Base-by-base conservation (phyloP, 2,888 invertebrate genomes). In the Heteromurus nitidus region DNA sequence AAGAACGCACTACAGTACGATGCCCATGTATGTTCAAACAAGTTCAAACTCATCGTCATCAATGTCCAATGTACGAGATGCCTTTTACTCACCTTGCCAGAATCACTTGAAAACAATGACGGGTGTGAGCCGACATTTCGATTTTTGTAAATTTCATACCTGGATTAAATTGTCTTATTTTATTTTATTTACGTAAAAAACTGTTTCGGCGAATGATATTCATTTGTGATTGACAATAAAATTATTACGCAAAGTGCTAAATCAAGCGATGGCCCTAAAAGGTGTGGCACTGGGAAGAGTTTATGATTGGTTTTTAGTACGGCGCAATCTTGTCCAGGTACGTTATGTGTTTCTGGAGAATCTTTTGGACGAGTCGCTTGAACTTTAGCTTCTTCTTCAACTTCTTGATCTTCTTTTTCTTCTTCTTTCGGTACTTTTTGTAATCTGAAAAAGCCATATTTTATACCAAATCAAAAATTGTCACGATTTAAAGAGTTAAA, bases 351-450 rank as follows among this genome's bases (percentile, higher is more conserved):
- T 86, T 86, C 58, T 86, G 85, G 9, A 87, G 73, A 65, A 86
- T 84, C 62, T 87, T 87, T 79, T 87, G 87, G 20, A 87, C 81
- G 24, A 85, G 79, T n/a, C 87, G 80, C 68, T 87, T 87, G 64
- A 87, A 87, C 74, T 86, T 87, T 11, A 87, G 80, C 64, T 87
- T 87, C 84, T 87, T 87, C 64, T 87, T 87, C 72, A 87, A 67
- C 68, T 84, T 83, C 81, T 87, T 87, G 31, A 85, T 85, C 64
- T 84, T 85, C 83, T 85, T 86, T 76, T 87, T 84, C 84, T 87
- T 87, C 82, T 87, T 86, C 83, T 86, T 85, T 2, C 82, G 82
- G 69, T 87, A 87, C 55, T 87, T 87, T 53, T 87, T 87, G 84
- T 87, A 87, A 30, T 86, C 87, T 87, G 60, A 3, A 73, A 65